Evolutionary conservation across 2,113 vertebrate species (phyloP).

Genomic region (Hydrochoerus hydrochaeris): DNA sequence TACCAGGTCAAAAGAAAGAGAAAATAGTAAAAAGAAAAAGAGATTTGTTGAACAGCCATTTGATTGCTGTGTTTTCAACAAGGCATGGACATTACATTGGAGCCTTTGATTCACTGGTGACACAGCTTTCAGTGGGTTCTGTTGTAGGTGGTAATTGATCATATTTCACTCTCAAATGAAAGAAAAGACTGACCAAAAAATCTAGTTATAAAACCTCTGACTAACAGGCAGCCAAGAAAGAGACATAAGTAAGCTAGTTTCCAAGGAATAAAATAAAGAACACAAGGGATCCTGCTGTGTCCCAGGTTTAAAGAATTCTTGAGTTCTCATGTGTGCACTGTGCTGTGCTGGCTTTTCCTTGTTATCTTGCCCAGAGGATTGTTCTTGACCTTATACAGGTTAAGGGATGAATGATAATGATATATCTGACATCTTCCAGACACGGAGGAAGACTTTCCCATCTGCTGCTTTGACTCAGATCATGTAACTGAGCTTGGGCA

Average conservation of each 20-base stretch:
- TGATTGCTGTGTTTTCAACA: conserved; percentile 56
- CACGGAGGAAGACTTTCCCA: not conserved
- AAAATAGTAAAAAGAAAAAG: not conserved
- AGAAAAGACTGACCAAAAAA: conserved; percentile 49
- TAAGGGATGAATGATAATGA: not conserved
- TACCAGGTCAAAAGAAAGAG: not conserved
- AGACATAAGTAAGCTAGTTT: conserved; percentile 65
- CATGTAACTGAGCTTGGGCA: not conserved
- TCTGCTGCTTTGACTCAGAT: not conserved
- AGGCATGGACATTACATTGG: not conserved
- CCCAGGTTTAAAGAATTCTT: not conserved
- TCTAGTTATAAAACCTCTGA: conserved; percentile 58
- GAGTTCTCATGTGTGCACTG: not conserved
- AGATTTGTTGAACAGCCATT: conserved; percentile 35
- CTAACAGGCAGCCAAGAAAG: conserved; percentile 57
- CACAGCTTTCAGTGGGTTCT: conserved; percentile 3
- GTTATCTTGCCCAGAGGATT: not conserved
- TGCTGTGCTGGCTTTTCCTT: not conserved
- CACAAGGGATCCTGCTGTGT: not conserved
- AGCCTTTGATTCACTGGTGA: conserved; percentile 41
- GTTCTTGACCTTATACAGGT: not conserved
- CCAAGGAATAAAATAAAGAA: conserved; percentile 49
- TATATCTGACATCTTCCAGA: not conserved
- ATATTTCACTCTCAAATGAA: conserved; percentile 67
- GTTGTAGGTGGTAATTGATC: conserved; percentile 58